These are phyloP conservation scores for Amphiprion clarkii DNA, from an alignment of 2,797 vertebrate species.

Conservation along the genomic window DNA sequence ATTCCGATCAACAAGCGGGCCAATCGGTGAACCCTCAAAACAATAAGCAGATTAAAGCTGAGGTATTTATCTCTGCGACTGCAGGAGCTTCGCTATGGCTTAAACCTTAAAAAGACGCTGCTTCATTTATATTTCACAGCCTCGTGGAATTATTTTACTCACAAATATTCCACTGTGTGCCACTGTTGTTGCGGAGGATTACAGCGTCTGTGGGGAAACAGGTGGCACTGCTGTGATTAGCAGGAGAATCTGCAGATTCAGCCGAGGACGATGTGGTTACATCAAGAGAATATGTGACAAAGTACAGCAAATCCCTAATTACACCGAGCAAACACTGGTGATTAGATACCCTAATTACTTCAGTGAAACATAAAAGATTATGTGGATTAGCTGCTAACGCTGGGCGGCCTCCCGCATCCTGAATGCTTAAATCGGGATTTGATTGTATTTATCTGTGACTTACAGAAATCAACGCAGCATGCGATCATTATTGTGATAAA, in stretches of 20 bases:
- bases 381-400: constrained; percentile 41
- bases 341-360: constrained; percentile 40
- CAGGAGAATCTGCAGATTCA: background rate
- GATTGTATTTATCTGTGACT: constrained; percentile 38
- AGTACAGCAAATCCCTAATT: constrained; percentile 44
- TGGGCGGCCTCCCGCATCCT: constrained; percentile 14
- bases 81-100: constrained; percentile 31
- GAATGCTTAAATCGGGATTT: constrained; percentile 46
- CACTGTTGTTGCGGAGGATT: constrained; percentile 19
- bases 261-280: background rate
- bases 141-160: constrained; percentile 28
- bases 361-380: constrained; percentile 46
- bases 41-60: constrained; percentile 55
- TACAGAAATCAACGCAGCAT: constrained; percentile 16
- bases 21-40: constrained; percentile 44
- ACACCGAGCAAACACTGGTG: constrained; percentile 15
- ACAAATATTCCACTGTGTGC: constrained; percentile 26
- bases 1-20: constrained; percentile 3
- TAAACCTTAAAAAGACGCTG: constrained; percentile 32
- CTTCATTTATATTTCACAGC: constrained; percentile 44
- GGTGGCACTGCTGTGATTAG: background rate
- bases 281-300: constrained; percentile 24
- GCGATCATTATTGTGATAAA: constrained; percentile 26
- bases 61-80: constrained; percentile 37
- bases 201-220: background rate